Conservation (phyloP, 2,797 vertebrate species). For the Ctenopoma multispine region DNA sequence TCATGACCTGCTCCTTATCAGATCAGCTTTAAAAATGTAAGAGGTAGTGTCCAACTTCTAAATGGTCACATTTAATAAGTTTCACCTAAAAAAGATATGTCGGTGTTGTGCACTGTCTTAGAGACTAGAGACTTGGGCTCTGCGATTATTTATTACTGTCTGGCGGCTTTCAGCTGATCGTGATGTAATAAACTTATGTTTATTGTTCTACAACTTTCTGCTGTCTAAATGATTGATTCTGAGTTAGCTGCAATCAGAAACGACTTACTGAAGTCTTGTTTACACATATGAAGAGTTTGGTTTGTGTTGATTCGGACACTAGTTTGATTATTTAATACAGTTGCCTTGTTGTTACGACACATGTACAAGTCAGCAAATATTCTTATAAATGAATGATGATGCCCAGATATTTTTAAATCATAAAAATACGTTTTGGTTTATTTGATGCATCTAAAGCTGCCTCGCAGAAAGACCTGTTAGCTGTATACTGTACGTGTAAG, state of each 20-base stretch:
- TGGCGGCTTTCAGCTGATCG: neutral
- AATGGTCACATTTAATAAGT: neutral
- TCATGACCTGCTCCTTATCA: constrained; percentile 34
- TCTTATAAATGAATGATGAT: neutral
- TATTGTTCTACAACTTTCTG: neutral
- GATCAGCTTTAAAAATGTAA: constrained; percentile 40
- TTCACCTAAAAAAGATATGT: neutral
- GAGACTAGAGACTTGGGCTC: neutral
- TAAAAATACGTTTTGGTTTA: neutral
- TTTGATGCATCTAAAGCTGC: neutral
- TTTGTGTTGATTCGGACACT: neutral
- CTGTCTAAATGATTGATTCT: neutral
- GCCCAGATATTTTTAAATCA: neutral
- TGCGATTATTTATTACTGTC: neutral
- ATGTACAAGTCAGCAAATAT: neutral
- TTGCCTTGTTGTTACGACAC: neutral
- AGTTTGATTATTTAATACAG: neutral
- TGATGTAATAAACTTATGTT: neutral
- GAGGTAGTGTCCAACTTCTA: constrained; percentile 26
- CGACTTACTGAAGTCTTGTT: neutral
- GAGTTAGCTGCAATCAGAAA: neutral
- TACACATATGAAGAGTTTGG: neutral
- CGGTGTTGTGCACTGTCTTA: neutral
- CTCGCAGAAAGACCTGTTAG: neutral
- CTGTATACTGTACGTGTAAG: neutral